phyloP scores from a whole-genome alignment of 2,888 invertebrate species.

The Calliphora vomitoria region DNA sequence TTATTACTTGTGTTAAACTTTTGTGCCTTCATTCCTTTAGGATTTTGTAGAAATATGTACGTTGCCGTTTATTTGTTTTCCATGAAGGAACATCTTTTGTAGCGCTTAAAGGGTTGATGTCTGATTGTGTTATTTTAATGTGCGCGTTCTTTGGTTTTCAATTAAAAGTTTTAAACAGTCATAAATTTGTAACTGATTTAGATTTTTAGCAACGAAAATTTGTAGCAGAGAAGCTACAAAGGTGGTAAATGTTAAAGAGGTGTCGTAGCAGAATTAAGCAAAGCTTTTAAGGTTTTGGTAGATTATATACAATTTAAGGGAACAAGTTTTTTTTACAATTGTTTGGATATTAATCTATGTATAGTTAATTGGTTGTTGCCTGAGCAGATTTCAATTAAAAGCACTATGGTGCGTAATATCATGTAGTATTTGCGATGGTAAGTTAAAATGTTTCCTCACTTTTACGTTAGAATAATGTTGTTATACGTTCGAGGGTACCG shows the following conservation, averaged over 20 bases:
- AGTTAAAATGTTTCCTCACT: no score
- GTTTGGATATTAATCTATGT: no score
- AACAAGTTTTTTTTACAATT: no score
- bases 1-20: constrained; percentile 60
- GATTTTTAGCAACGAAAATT: constrained; percentile 38
- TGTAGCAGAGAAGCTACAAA: background rate
- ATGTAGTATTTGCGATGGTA: no score
- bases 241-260: background rate
- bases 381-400: no score
- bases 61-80: constrained; percentile 54
- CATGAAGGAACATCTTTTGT: constrained; percentile 28
- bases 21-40: background rate
- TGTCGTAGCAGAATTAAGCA: background rate
- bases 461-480: no score
- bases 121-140: constrained; percentile 72
- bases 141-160: constrained; percentile 79
- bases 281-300: background rate
- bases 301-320: no score
- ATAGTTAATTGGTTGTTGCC: no score
- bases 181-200: constrained; percentile 78
- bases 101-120: constrained; percentile 35
- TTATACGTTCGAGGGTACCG: no score
- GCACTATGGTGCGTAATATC: no score
- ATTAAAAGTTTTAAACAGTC: constrained; percentile 81
- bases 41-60: constrained; percentile 23